Evolutionary conservation across 2,888 invertebrate genomes (phyloP), one percentile per base, ranked within the genome.

Genomic region (Rapana venosa): DNA sequence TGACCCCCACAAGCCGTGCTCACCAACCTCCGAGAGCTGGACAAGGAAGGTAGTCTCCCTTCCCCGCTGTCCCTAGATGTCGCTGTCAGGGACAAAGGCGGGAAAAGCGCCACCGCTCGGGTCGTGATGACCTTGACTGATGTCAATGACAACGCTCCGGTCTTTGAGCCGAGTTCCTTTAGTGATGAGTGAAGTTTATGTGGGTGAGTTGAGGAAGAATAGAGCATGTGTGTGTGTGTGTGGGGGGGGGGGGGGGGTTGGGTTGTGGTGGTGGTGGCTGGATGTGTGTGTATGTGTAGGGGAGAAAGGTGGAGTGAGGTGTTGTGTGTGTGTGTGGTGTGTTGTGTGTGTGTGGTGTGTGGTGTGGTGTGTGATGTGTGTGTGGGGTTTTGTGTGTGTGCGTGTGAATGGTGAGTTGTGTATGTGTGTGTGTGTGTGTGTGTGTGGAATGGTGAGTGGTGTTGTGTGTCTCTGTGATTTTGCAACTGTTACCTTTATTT

Each of bases 51-150:
- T 77, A 6, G 30, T 20, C 87, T 66, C 77, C 20, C 79, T 36
- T 79, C 56, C 30, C 87, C 87, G 17, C 22, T 77, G 20, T 56
- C 5, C 77, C 0, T 87, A 13, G 26, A 35, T n/a, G 22, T 87
- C 79, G 87, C 70, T 30, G 87, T 79, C 56, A 74, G 30, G 32
- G 87, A 87, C 77, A 47, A 2, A 17, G 79, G 79, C 47, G 79
- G 87, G 77, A 79, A 87, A n/a, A 87, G 74, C 66, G 87, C 87
- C 56, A 87, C 87, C 22, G 47, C 87, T 17, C 36, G n/a, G 74
- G 87, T 79, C 77, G 56, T 35, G 30, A 56, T 87, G 77, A 87
- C 87, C 77, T 30, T 87, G 79, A 77, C 30, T 0, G 87, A 87
- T 35, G 87, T 56, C 47, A 87, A 87, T 22, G 87, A 87, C 79